Conservation (phyloP, 2,797 vertebrate species). For the Mareca strepera region DNA sequence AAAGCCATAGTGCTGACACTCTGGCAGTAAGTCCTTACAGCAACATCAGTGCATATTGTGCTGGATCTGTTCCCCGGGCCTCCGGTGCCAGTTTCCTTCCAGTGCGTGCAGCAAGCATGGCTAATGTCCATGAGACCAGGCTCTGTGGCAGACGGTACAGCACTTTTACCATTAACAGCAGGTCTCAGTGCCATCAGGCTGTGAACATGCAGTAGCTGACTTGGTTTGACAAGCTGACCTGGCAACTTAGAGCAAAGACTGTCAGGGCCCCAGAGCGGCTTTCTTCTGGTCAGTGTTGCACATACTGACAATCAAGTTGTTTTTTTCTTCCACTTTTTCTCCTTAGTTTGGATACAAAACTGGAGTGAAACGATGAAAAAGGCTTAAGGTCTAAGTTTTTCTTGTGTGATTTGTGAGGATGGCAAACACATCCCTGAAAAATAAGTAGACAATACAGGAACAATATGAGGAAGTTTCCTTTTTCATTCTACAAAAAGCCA, state of each 20-base stretch:
- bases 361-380: neutral
- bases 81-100: neutral
- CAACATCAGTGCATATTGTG: neutral
- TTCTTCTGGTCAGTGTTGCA: neutral
- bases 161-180: neutral
- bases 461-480: neutral
- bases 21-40: neutral
- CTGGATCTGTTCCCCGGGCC: neutral
- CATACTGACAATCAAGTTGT: neutral
- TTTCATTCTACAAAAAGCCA: neutral
- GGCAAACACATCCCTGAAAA: neutral
- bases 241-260: neutral
- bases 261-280: neutral
- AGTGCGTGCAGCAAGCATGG: neutral
- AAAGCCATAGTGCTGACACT: neutral
- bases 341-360: neutral
- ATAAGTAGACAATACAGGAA: neutral
- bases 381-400: neutral
- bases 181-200: neutral
- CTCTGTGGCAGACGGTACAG: neutral
- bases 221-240: neutral
- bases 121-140: neutral
- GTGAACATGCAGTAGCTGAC: neutral
- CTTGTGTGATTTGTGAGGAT: neutral
- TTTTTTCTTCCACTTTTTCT: neutral